Evolutionary conservation across 1,140 invertebrate species (phyloP), one percentile per base, ranked within the genome.

Genomic region (Leptonema lineaticorne): DNA sequence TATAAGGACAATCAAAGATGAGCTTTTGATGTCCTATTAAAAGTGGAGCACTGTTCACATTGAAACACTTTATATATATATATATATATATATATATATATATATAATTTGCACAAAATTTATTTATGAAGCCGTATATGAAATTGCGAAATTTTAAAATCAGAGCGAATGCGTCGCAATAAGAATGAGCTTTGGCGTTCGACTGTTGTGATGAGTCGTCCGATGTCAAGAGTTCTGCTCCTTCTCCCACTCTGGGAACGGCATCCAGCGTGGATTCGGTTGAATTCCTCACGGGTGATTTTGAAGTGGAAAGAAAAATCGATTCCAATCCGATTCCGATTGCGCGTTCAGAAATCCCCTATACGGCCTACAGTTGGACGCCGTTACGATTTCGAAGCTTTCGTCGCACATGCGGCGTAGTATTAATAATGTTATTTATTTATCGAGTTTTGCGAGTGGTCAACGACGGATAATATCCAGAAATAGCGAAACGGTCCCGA

Each of bases 131-230:
- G n/a, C n/a, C n/a, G n/a, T n/a, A n/a, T n/a, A n/a, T n/a, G n/a
- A n/a, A n/a, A n/a, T n/a, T n/a, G n/a, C n/a, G n/a, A n/a, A n/a
- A n/a, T n/a, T n/a, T n/a, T n/a, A 41, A 41, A 41, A 41, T 41
- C 37, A n/a, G n/a, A n/a, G 9, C 37, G 37, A 41, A 14, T 11
- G 37, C 37, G 37, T 41, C 37, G 11, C 27, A 53, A 14, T 53
- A 11, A 22, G 50, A 27, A 14, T 30, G 62, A 64, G 62, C 62
- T 64, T 64, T 64, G 62, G 62, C 62, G 45, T 30, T 28, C 18
- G 30, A 64, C 62, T 64, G 62, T 50, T 4, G 41, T 22, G 16
- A 28, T 11, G 30, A 27, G 57, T 53, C 18, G 22, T 22, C 22
- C 20, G 37, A 41, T 16, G 50, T 53, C 24, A n/a, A n/a, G 20